These are phyloP conservation scores for Neosilurus hyrtlii DNA, from an alignment of 2,797 vertebrate species.

Conservation along the genomic window DNA sequence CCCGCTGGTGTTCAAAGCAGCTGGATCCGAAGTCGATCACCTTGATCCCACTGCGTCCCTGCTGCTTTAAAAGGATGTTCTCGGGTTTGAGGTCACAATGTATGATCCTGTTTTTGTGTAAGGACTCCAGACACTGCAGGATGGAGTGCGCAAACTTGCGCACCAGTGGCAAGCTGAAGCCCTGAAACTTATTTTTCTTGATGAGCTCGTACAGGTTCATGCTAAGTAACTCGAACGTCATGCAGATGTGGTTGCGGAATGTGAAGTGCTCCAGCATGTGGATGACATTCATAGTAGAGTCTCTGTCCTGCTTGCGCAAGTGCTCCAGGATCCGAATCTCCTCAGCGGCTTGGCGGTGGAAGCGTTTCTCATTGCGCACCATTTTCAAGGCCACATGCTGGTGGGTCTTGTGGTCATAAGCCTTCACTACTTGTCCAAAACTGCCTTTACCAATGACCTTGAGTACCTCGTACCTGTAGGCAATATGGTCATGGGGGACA, in stretches of 20 bases:
- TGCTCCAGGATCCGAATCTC: slow-evolving; percentile 98
- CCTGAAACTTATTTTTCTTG: slow-evolving; percentile 99
- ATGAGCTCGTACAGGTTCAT: slow-evolving; percentile 99
- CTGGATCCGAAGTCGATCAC: slow-evolving; percentile 99
- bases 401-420: slow-evolving; percentile 93
- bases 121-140: slow-evolving; percentile 93
- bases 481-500: slow-evolving; percentile 92
- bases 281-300: slow-evolving; percentile 96
- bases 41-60: slow-evolving; percentile 97
- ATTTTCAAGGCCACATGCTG: slow-evolving; percentile 95
- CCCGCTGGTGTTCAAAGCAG: slow-evolving; percentile 96
- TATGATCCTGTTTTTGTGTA: slow-evolving; percentile 98
- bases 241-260: slow-evolving; percentile 98
- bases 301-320: slow-evolving; percentile 95
- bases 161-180: slow-evolving; percentile 97
- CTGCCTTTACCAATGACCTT: slow-evolving; percentile 99
- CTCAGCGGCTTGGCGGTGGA: slow-evolving; percentile 96
- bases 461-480: slow-evolving; percentile 95
- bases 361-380: slow-evolving; percentile 98
- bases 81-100: slow-evolving; percentile 99
- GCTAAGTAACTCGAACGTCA: slow-evolving; percentile 98
- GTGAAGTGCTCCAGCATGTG: slow-evolving; percentile 99
- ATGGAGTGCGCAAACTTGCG: slow-evolving; percentile 99
- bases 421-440: slow-evolving; percentile 96
- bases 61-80: slow-evolving; percentile 97